Percentiles rank a stretch among this genome's conserved stretches.
Evolutionary conservation across 2,888 invertebrate species (phyloP).

Genomic region (Linnaemya tessellans): DNA sequence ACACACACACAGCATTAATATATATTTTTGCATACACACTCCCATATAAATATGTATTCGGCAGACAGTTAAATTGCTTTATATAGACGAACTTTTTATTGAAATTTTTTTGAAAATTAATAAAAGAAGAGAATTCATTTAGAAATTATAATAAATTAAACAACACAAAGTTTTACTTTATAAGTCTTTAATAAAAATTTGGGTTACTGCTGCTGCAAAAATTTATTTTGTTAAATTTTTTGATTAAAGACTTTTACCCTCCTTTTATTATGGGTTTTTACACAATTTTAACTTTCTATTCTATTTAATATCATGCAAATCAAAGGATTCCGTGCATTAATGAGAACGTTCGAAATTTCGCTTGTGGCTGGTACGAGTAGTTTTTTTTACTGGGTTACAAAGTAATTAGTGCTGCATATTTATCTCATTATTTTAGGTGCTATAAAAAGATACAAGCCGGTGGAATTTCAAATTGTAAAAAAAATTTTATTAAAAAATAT

Average conservation of each 20-base stretch:
- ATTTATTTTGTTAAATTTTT: neutral
- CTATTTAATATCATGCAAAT: no score
- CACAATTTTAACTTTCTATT: no score
- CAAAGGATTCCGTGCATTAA: no score
- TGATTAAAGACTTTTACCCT: neutral
- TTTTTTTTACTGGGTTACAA: no score
- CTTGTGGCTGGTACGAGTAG: no score
- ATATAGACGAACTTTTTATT: neutral
- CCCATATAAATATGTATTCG: neutral
- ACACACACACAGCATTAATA: neutral
- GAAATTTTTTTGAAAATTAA: neutral
- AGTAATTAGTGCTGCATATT: no score
- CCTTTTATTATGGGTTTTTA: neutral
- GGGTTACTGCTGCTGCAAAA: neutral
- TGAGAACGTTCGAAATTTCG: no score
- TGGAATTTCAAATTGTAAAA: no score
- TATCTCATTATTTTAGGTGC: no score
- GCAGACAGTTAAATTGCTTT: constrained; percentile 53
- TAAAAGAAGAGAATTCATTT: neutral
- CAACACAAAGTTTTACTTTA: neutral
- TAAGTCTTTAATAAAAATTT: neutral
- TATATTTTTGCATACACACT: neutral
- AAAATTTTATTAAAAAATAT: no score
- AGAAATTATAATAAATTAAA: neutral
- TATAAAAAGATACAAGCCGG: no score